Conservation (phyloP, 2,797 vertebrate genomes). For the Parambassis ranga region DNA sequence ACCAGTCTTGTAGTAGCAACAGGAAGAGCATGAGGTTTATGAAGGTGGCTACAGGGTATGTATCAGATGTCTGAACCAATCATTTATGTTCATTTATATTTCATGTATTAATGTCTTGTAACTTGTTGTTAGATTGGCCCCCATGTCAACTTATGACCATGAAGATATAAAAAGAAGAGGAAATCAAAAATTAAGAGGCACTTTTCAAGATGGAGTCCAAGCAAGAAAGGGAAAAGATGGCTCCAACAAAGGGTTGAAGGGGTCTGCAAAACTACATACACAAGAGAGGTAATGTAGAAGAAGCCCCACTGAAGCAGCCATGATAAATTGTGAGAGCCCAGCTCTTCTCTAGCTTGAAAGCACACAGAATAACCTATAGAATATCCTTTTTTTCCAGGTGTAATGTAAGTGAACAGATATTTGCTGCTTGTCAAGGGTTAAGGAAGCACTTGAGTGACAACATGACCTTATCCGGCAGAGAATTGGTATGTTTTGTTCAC, state of each 20-base stretch:
- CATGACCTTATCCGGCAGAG: conserved; percentile 84
- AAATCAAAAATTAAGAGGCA: conserved; percentile 52
- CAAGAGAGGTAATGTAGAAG: conserved; percentile 85
- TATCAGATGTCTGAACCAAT: neutral
- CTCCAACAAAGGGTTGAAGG: conserved; percentile 62
- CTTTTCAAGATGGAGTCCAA: conserved; percentile 49
- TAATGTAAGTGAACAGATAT: conserved; percentile 89
- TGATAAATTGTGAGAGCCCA: neutral
- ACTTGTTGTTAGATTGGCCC: conserved; percentile 59
- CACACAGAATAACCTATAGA: neutral
- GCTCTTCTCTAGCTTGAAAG: neutral
- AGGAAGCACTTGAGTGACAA: conserved; percentile 86
- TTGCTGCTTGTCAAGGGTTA: conserved; percentile 88
- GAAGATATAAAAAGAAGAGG: conserved; percentile 50
- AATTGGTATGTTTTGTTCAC: conserved; percentile 82
- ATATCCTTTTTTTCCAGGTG: conserved; percentile 74
- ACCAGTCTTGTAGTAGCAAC: conserved; percentile 78
- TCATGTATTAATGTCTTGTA: neutral
- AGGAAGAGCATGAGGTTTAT: conserved; percentile 90
- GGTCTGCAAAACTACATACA: conserved; percentile 77
- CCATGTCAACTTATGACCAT: conserved; percentile 27
- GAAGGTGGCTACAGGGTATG: conserved; percentile 88
- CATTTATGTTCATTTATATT: neutral
- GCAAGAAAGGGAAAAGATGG: conserved; percentile 57
- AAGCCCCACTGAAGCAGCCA: neutral